Evolutionary conservation across 2,113 vertebrate species (phyloP), one percentile per base, ranked within the genome.

Genomic region (Anarrhichthys ocellatus): DNA sequence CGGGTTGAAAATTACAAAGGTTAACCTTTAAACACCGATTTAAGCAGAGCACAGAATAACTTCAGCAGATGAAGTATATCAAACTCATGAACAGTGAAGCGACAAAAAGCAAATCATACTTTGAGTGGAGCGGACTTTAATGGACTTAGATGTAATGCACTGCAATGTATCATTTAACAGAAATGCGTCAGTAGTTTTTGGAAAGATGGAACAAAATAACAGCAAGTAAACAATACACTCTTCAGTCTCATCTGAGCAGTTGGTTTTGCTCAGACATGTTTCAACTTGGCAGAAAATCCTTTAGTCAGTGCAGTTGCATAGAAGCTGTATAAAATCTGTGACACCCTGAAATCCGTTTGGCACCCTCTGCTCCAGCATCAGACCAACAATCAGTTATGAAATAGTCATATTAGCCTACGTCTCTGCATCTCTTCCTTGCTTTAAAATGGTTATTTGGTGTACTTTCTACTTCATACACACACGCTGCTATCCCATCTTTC

Each of bases 401-500:
- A 67, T n/a, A 18, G n/a, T 20, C 2, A 8, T 6, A 18, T 72
- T 66, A 59, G 18, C 20, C 13, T 24, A 3, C 13, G 0, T 40
- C 42, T 72, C 68, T 78, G n/a, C 52, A 34, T 78, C 34, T 78
- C 20, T 44, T 62, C 54, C 68, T 52, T 54, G 71, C 81, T 80
- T 67, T 64, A 40, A 69, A 65, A 32, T 68, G 44, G 24, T 20
- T 73, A 15, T 68, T 34, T 59, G 22, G 8, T 66, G 61, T 75
- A 50, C 22, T 78, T 70, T 79, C 18, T 56, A 18, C 70, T 74
- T 69, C 64, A 62, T 44, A 32, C n/a, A 42, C 36, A 71, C 61
- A 42, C 48, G 1, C 58, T 29, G 46, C 42, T 48, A 22, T 80
- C 73, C 64, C 18, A 46, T 73, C 27, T 61, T 71, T 56, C 2